Base-by-base conservation (phyloP, 1,140 invertebrate genomes). In the Ceratina australensis region DNA sequence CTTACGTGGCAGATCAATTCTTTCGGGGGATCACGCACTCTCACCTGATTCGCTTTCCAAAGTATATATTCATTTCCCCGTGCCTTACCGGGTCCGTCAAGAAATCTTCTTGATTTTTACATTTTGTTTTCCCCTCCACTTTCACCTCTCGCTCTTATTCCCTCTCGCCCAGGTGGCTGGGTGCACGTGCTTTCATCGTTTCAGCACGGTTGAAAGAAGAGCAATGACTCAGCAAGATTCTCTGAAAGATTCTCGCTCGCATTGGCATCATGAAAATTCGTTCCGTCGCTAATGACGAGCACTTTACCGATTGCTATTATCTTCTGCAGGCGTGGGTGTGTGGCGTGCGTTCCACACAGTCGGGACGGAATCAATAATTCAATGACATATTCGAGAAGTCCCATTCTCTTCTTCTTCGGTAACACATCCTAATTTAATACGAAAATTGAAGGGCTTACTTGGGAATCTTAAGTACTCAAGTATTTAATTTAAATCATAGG, bases 191-290 rank as follows among this genome's bases (percentile, higher is more conserved):
- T 66, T 74, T 79, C 56, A 74, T 74, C 77, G 65, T 73, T 74
- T 26, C 63, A 24, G 71, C n/a, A 24, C 52, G 50, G 61, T 57
- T 74, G 68, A 60, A 79, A 56, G 67, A 66, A 74, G 69, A 79
- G 42, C 74, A 79, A 79, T 74, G 60, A 79, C 63, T 79, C 69
- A 65, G 60, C 71, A 42, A 63, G 69, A 72, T 78, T 33, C 33
- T 72, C 22, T 50, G n/a, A 56, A 65, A 72, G 68, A 72, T 72
- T 72, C 64, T 78, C 50, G 28, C 72, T 59, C 52, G 28, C 49
- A 72, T 72, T 72, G 76, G 60, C 42, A 78, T 64, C 69, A 72
- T 72, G 60, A 78, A 72, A 63, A 72, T 63, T 72, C 68, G 76
- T 78, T 69, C 42, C 52, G 22, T 78, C 69, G 60, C 42, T 71